A percentile compares a stretch with the other conserved stretches of the same genome.
Evolutionary conservation across 2,113 vertebrate genomes (phyloP).

Genomic region (Psilopogon haemacephalus): DNA sequence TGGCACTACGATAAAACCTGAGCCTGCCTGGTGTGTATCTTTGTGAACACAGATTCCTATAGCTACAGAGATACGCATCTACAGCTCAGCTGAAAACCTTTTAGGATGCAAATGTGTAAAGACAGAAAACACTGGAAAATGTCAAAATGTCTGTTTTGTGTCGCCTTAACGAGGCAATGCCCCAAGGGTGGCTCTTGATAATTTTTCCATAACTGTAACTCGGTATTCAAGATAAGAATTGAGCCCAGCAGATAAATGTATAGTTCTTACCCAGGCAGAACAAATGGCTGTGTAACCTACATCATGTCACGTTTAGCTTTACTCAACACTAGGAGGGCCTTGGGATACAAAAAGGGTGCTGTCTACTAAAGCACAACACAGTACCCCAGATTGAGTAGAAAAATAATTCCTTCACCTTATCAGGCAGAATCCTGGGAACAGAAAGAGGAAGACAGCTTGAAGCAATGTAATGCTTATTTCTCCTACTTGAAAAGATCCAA

Average conservation of each 20-base stretch:
- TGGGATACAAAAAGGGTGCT: not conserved
- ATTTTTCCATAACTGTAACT: not conserved
- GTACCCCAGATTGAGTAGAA: not conserved
- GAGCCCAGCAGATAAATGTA: conserved; percentile 11
- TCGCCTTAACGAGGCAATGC: not conserved
- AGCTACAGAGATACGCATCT: not conserved
- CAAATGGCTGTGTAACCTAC: not conserved
- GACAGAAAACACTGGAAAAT: not conserved
- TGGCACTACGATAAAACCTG: not conserved
- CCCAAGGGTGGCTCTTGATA: not conserved
- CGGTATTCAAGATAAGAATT: conserved; percentile 11
- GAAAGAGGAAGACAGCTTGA: not conserved
- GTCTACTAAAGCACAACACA: not conserved
- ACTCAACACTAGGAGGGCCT: not conserved
- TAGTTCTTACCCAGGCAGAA: not conserved
- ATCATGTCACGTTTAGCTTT: not conserved
- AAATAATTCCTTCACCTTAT: not conserved
- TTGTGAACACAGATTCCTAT: not conserved
- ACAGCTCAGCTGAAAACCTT: not conserved
- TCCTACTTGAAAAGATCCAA: not conserved
- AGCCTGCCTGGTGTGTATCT: not conserved
- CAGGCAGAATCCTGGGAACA: not conserved
- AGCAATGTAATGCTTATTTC: not conserved
- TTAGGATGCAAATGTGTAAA: not conserved
- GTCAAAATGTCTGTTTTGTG: not conserved